Base-by-base conservation (phyloP, 2,888 invertebrate genomes). In the Hymenopus coronatus region DNA sequence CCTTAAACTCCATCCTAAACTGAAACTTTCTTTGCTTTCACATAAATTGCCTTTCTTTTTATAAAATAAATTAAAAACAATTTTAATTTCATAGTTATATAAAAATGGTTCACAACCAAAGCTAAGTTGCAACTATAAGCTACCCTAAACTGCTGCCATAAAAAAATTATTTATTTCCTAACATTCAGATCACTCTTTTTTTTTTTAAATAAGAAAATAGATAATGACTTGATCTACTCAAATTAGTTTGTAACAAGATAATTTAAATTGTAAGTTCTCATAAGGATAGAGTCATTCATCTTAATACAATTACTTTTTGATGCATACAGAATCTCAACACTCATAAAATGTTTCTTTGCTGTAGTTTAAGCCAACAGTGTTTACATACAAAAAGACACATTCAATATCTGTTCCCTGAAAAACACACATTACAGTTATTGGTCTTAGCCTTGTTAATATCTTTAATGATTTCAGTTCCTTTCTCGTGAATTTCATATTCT, bases 361-460 rank as follows among this genome's bases (percentile, higher is more conserved):
- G 54, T 70, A 70, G 54, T 70, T 70, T 70, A 70, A 70, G 54
- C 54, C 54, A 70, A 70, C 54, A 70, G 54, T 70, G 54, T 70
- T 70, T 70, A 70, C 54, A 70, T 70, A 70, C 54, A 70, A 70
- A 70, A 70, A 70, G 54, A 70, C 54, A 70, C 54, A 70, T 25
- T 70, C 54, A 70, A 70, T 70, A 70, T 70, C 54, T 70, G 54
- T 70, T 70, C 54, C 54, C 54, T 70, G 54, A 70, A 30, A 70
- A 85, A 86, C 81, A 86, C 86, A 81, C 70, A 81, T 70, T 30
- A 81, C 86, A 81, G 20, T 81, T 28, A 86, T 86, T 86, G 86
- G 86, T 86, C 86, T 86, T 28, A 81, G 86, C 86, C 30, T 30
- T 30, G 40, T 84, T 30, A 84, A 12, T 30, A 25, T 30, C 12